A percentile compares a stretch with the other conserved stretches of the same genome.
Evolutionary conservation across 2,113 vertebrate species (phyloP).

Genomic region (Columbina picui): DNA sequence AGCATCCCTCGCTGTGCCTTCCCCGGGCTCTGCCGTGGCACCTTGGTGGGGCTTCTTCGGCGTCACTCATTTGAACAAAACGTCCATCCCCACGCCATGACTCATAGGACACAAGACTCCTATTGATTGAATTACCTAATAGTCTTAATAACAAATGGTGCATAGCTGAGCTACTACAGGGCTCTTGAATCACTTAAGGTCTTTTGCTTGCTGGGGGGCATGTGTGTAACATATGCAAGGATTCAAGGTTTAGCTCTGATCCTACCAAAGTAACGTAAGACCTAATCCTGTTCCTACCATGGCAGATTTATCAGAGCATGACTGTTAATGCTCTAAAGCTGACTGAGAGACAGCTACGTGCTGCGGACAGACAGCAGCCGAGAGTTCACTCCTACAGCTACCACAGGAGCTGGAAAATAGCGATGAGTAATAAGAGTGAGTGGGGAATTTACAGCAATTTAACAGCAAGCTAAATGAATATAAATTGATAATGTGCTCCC

Average conservation of each 20-base stretch:
- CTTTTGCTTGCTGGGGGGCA: neutral
- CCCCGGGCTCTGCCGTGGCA: fast-evolving
- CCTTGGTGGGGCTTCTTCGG: neutral
- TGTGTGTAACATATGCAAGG: neutral
- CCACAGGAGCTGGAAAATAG: neutral
- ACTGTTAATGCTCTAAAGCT: slow-evolving; percentile 39
- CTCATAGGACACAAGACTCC: neutral
- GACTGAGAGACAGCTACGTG: neutral
- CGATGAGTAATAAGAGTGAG: slow-evolving; percentile 7
- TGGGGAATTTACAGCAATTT: slow-evolving; percentile 23
- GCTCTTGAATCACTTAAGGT: neutral
- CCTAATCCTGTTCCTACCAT: slow-evolving; percentile 28
- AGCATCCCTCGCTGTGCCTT: neutral
- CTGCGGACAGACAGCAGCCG: neutral
- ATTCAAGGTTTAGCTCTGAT: slow-evolving; percentile 53
- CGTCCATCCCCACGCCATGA: neutral
- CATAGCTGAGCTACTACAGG: neutral
- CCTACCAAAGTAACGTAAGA: slow-evolving; percentile 9
- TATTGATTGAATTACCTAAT: neutral
- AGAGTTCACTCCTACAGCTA: slow-evolving; percentile 39
- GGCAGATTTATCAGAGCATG: slow-evolving; percentile 48
- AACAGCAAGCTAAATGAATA: neutral
- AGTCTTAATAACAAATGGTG: neutral
- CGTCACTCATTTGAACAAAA: fast-evolving
- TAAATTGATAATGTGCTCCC: slow-evolving; percentile 4